Conservation (phyloP, 1,140 invertebrate species). For the Drosophila miranda region DNA sequence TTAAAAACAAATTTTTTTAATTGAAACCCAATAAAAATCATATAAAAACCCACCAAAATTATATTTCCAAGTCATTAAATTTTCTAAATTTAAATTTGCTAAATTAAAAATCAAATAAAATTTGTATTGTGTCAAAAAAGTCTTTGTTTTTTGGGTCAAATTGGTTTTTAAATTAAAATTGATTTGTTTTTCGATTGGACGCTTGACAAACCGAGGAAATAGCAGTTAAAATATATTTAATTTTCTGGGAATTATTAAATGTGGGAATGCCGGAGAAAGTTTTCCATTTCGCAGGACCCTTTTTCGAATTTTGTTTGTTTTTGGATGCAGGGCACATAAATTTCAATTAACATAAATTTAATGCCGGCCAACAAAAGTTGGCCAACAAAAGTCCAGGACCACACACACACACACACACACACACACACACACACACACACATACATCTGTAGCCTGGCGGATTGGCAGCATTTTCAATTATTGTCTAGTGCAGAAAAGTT, state of each 20-base stretch:
- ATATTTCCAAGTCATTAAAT: too few relatives aligned
- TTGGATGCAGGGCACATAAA: constrained; percentile 53
- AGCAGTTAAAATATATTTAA: constrained; percentile 1
- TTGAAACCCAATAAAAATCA: too few relatives aligned
- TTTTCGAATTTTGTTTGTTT: constrained; percentile 30
- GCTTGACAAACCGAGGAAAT: background rate
- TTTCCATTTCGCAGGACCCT: constrained; percentile 12
- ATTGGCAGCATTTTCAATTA: constrained; percentile 66
- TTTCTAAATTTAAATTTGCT: too few relatives aligned
- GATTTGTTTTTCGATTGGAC: constrained; percentile 22
- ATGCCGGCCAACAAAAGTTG: constrained; percentile 58
- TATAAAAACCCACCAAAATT: too few relatives aligned
- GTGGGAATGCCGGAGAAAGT: constrained; percentile 14
- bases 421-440: constrained; percentile 4
- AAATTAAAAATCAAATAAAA: too few relatives aligned
- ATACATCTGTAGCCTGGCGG: background rate
- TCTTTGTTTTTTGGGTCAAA: too few relatives aligned
- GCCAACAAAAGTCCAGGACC: constrained; percentile 38
- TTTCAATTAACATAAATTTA: constrained; percentile 79
- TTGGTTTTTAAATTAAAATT: constrained; percentile 19
- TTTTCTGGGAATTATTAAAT: constrained; percentile 4
- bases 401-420: constrained; percentile 2
- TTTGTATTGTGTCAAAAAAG: too few relatives aligned
- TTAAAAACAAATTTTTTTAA: too few relatives aligned
- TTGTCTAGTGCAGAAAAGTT: constrained; percentile 64